phyloP scores from a whole-genome alignment of 2,113 vertebrate species.

The Symphodus melops region DNA sequence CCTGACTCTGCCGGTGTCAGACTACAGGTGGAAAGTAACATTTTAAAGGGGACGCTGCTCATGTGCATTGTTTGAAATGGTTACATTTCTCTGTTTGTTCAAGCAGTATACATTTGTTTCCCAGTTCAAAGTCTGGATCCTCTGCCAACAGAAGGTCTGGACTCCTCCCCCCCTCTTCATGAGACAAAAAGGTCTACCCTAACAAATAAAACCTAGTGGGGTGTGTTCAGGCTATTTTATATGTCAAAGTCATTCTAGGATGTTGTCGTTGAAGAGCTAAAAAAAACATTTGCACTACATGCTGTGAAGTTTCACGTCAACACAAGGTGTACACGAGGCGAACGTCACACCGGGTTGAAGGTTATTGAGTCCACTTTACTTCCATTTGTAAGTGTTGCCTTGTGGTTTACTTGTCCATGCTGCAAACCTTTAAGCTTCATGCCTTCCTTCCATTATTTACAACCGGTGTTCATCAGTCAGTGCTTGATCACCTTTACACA shows the following conservation, averaged over 20 bases:
- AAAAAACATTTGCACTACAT: neutral
- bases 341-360: neutral
- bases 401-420: conserved; percentile 29
- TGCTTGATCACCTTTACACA: neutral
- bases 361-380: conserved; percentile 1
- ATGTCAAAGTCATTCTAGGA: neutral
- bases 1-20: neutral
- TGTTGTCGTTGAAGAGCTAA: neutral
- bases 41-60: conserved; percentile 3
- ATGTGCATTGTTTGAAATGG: neutral
- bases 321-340: neutral
- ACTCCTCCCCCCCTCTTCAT: neutral
- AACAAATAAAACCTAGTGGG: neutral
- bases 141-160: neutral
- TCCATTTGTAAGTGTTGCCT: conserved; percentile 28
- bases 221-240: conserved; percentile 1
- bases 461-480: neutral
- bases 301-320: neutral
- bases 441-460: conserved; percentile 20
- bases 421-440: conserved; percentile 17
- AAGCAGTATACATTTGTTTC: neutral
- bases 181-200: neutral
- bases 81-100: neutral
- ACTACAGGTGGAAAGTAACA: conserved; percentile 5
- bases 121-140: neutral